These are phyloP conservation scores for Myripristis murdjan DNA, from an alignment of 2,797 vertebrate species.

Conservation along the genomic window DNA sequence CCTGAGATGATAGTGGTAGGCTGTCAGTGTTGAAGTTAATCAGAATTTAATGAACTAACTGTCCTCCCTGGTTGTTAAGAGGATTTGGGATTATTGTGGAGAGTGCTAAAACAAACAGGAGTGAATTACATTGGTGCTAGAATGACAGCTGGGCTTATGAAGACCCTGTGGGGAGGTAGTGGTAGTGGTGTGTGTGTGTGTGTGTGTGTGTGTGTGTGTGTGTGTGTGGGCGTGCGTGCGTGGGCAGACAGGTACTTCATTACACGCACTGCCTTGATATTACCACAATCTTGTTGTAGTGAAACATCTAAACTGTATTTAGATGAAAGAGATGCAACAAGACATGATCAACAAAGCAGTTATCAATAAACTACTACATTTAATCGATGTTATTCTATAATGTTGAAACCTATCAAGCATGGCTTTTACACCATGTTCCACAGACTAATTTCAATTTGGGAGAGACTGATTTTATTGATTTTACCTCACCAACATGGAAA, in stretches of 20 bases:
- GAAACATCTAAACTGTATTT: slow-evolving; percentile 16
- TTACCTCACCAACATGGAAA: no score
- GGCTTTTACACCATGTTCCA: no score
- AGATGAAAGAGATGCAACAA: neutral
- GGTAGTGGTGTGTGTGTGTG: no score
- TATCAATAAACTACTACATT: no score
- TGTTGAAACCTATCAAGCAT: no score
- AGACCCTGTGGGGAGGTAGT: neutral
- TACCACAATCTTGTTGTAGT: slow-evolving; percentile 19
- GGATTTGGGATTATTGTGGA: slow-evolving; percentile 68
- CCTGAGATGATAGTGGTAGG: slow-evolving; percentile 54
- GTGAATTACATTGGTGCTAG: slow-evolving; percentile 44
- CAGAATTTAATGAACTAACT: slow-evolving; percentile 77
- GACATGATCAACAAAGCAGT: no score
- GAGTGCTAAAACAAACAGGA: slow-evolving; percentile 34
- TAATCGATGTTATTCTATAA: no score
- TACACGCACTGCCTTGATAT: slow-evolving; percentile 54
- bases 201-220: neutral
- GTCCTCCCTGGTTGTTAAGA: slow-evolving; percentile 63
- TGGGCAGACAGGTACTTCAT: no score
- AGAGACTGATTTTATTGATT: no score
- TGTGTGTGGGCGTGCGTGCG: neutral
- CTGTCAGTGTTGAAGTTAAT: slow-evolving; percentile 70
- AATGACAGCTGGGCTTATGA: slow-evolving; percentile 34
- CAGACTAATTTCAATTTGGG: no score